Evolutionary conservation across 1,140 invertebrate species (phyloP), one percentile per base, ranked within the genome.

Genomic region (Asobara japonica): DNA sequence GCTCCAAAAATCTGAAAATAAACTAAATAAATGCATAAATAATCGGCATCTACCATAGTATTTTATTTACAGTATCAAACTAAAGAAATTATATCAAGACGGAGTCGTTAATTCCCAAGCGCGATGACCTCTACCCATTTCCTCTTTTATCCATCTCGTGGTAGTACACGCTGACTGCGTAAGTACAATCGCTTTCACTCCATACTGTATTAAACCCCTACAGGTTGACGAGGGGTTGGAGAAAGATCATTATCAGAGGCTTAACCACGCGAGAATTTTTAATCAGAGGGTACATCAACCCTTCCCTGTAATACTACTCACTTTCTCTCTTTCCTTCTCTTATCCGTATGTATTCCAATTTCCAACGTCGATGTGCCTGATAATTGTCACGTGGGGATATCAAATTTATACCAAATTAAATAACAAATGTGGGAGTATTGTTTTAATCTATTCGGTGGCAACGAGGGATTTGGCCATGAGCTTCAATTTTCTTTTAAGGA

Each of bases 181-280:
- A 86, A 86, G 83, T 86, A 84, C 80, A 85, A 86, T 86, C 84
- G 82, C 80, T 84, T 83, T 84, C 79, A 80, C 76, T 78, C 79
- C 77, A 81, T 81, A 82, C 78, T 83, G 80, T 83, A 84, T 84
- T 72, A 84, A 84, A 85, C 80, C 81, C 80, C 76, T 31, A 62
- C 60, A 62, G 60, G 29, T 62, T 62, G 77, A 76, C 74, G 77
- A 82, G 81, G 82, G 84, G 80, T 84, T 81, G 82, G 83, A 75
- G 82, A 85, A 62, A 87, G 86, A 88, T 87, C 86, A 88, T 88
- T 88, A 88, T 88, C 86, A 82, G 84, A 84, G 84, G 85, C 85
- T 86, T 88, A 88, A 88, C 86, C 86, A 87, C 86, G 86, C 86
- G 86, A 88, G 85, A 88, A 88, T 88, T 88, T 88, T 88, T 88